phyloP scores from a whole-genome alignment of 2,113 vertebrate genomes.

The Nematolebias whitei region DNA sequence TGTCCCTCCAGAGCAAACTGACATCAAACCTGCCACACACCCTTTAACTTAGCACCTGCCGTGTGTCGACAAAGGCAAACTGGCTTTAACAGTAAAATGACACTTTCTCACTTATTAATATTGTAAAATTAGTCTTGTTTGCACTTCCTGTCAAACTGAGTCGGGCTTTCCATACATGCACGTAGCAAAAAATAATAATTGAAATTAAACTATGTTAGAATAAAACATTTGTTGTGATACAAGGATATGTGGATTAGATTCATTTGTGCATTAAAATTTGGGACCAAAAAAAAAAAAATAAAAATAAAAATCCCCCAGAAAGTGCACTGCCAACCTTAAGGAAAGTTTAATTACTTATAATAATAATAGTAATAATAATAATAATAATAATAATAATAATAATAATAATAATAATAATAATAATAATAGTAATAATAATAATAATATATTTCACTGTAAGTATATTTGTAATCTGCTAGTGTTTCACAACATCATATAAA shows the following conservation, averaged over 20 bases:
- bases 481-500: slow-evolving; percentile 9
- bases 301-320: no score
- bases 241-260: neutral
- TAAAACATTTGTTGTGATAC: neutral
- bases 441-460: no score
- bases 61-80: slow-evolving; percentile 78
- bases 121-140: slow-evolving; percentile 72
- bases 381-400: no score
- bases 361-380: no score
- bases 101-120: slow-evolving; percentile 74
- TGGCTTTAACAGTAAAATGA: slow-evolving; percentile 74
- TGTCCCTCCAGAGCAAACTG: slow-evolving; percentile 61
- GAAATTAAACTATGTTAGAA: neutral
- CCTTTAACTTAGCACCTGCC: slow-evolving; percentile 73
- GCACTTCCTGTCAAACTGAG: slow-evolving; percentile 52
- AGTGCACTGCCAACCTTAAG: no score
- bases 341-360: neutral
- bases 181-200: slow-evolving; percentile 21
- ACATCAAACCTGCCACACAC: slow-evolving; percentile 76
- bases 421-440: no score
- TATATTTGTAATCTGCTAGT: neutral
- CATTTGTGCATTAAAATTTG: no score
- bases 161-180: slow-evolving; percentile 14
- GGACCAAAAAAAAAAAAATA: no score
- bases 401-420: no score